These are phyloP conservation scores for Thoracochromis brauschi DNA, from an alignment of 2,113 vertebrate genomes.

Conservation along the genomic window DNA sequence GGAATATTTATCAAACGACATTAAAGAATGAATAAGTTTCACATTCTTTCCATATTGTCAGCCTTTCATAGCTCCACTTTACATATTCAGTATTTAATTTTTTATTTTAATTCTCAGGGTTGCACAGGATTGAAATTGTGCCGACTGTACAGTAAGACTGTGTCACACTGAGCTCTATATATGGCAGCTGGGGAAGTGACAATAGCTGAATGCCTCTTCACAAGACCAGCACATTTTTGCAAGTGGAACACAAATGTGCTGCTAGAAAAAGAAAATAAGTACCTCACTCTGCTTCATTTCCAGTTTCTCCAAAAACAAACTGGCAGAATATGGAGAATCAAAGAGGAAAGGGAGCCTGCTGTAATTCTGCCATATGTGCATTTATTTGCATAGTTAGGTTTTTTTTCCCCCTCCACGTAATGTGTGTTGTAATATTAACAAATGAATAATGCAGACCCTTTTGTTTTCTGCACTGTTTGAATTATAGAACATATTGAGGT, in stretches of 20 bases:
- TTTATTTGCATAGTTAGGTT: background rate
- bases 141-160: background rate
- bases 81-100: background rate
- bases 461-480: constrained; percentile 25
- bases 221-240: constrained; percentile 11
- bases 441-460: constrained; percentile 14
- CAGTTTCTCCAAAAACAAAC: background rate
- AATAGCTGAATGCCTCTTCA: background rate
- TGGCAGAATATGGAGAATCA: background rate
- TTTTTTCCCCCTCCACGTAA: fast-evolving
- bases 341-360: background rate
- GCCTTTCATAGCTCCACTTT: background rate
- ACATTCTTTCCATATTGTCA: background rate
- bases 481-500: constrained; percentile 7
- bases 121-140: background rate
- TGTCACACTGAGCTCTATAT: background rate
- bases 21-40: background rate
- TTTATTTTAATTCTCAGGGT: background rate
- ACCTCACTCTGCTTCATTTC: constrained; percentile 7
- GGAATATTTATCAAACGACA: background rate
- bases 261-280: background rate
- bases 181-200: background rate
- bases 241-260: constrained; percentile 24
- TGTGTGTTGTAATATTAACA: background rate
- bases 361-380: background rate